Percentiles rank a stretch among this genome's conserved stretches.
phyloP scores from a whole-genome alignment of 2,113 vertebrate species.

The Sylvicapra grimmia region DNA sequence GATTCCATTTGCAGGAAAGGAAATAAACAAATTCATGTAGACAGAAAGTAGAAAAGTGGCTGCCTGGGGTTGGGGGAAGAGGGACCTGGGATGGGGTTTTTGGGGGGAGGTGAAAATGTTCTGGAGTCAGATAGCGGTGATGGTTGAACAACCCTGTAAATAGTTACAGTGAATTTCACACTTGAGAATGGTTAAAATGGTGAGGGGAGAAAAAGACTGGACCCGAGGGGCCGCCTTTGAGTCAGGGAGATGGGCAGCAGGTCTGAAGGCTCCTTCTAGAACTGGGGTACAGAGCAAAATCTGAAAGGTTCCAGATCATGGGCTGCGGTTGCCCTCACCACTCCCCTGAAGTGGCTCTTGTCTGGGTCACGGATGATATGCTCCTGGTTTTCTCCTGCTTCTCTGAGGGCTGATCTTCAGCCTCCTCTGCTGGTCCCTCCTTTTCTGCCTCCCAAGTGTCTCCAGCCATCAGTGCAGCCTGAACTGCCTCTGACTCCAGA shows the following conservation, averaged over 20 bases:
- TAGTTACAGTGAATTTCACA: not conserved
- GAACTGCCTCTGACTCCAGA: not conserved
- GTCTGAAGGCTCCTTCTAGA: not conserved
- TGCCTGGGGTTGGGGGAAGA: not conserved
- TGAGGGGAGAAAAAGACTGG: not conserved
- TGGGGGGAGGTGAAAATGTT: not conserved
- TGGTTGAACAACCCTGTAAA: not conserved
- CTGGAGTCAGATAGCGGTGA: not conserved
- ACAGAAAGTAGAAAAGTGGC: not conserved
- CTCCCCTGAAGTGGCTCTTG: fast-evolving
- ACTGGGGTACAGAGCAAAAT: no score
- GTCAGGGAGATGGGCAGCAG: not conserved
- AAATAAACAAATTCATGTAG: not conserved
- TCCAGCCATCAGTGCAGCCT: not conserved
- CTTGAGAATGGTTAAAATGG: not conserved
- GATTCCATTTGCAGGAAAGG: not conserved
- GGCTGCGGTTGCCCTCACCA: fast-evolving
- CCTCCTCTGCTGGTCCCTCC: not conserved
- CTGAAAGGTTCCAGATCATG: not conserved
- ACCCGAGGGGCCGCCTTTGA: fast-evolving
- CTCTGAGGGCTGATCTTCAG: not conserved
- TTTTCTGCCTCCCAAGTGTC: not conserved
- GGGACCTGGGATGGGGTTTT: not conserved
- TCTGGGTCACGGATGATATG: not conserved
- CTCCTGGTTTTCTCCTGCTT: not conserved